Evolutionary conservation across 2,797 vertebrate species (phyloP), one percentile per base, ranked within the genome.

Genomic region (Oryzias dopingdopingensis): DNA sequence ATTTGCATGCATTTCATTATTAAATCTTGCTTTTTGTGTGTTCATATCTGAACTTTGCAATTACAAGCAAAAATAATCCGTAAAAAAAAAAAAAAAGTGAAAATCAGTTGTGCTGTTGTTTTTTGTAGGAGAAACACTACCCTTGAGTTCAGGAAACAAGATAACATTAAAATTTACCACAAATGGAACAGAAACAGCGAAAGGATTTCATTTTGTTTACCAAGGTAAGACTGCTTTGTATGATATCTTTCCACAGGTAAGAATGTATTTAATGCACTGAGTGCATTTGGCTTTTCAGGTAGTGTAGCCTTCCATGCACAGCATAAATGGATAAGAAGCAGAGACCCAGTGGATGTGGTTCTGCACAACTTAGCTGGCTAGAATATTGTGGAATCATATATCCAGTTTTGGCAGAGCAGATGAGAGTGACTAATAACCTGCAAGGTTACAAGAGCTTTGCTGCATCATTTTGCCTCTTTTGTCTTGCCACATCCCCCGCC

Each of bases 151-250:
- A 74, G 94, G 95, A 83, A 98, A 99, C 92, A 96, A 96, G 90
- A 95, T 99, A 83, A 95, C 93, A 5, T 90, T 98, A 70, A 94
- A 91, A 83, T 99, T 98, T 84, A 94, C 92, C 76, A 92, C 96
- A 64, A 92, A 94, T 83, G 96, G 94, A 86, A 93, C 93, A 65
- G 79, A 94, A 86, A 95, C 95, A 57, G 94, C 96, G 67, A 99
- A 97, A 91, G 97, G 97, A 88, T 99, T 98, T 93, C 97, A 99
- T 91, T 99, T 99, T 88, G 96, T 98, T 70, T 98, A 98, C 79
- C 97, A 99, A 97, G 97, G 97, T 98, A 89, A 92, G 90, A 1
- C 18, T n/a, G 24, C 14, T 44, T 32, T 32, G 12, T 43, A 43
- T 40, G 2, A 60, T 14, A 23, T 14, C 1, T 29, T 57, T 46